phyloP scores from a whole-genome alignment of 1,140 invertebrate genomes.

The Laupala kohalensis region DNA sequence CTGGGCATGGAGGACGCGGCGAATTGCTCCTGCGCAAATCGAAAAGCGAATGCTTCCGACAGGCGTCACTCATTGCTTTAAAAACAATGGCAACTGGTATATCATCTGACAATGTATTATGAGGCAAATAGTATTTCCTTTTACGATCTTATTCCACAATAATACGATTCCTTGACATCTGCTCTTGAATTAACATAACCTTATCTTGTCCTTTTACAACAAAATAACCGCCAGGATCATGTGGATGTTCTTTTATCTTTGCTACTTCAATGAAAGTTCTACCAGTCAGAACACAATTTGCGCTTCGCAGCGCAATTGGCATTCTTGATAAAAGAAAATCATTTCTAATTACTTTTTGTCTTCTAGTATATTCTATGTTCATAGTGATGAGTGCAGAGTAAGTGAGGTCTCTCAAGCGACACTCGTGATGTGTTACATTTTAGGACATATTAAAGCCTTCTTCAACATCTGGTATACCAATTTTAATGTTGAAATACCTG shows the following conservation, averaged over 20 bases:
- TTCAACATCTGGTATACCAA: slow-evolving; percentile 83
- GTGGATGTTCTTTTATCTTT: slow-evolving; percentile 91
- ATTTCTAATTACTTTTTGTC: slow-evolving; percentile 60
- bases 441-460: slow-evolving; percentile 81
- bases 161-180: slow-evolving; percentile 93
- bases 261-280: slow-evolving; percentile 82
- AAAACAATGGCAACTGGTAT: too few relatives aligned
- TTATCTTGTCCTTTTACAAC: slow-evolving; percentile 74
- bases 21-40: not conserved
- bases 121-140: slow-evolving; percentile 82
- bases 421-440: slow-evolving; percentile 91
- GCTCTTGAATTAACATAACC: slow-evolving; percentile 97
- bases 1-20: not conserved
- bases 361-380: slow-evolving; percentile 93
- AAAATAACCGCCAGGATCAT: slow-evolving; percentile 99
- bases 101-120: slow-evolving; percentile 91
- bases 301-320: slow-evolving; percentile 95
- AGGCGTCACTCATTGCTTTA: too few relatives aligned
- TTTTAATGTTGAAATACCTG: slow-evolving; percentile 68
- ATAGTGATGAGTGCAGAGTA: slow-evolving; percentile 97
- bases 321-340: slow-evolving; percentile 48
- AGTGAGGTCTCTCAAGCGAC: slow-evolving; percentile 89
- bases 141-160: slow-evolving; percentile 84
- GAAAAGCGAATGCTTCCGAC: too few relatives aligned
- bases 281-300: slow-evolving; percentile 79